Evolutionary conservation across 2,113 vertebrate genomes (phyloP).

Genomic region (Cervus canadensis): DNA sequence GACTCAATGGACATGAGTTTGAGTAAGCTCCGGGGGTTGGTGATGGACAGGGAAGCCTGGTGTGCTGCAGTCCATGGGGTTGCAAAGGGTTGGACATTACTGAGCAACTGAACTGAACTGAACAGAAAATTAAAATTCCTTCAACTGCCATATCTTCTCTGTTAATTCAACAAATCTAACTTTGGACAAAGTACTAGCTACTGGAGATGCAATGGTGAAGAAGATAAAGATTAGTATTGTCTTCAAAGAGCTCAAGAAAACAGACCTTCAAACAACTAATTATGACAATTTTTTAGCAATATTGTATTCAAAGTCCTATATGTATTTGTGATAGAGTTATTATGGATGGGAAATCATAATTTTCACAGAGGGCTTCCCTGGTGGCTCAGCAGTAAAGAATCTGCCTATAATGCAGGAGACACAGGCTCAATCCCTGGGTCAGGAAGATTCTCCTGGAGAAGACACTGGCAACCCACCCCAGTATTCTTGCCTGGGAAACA

Average conservation of each 20-base stretch:
- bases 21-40: not conserved
- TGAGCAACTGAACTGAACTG: not conserved
- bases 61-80: not conserved
- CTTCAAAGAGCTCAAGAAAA: not conserved
- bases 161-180: not conserved
- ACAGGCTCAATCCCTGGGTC: rapidly evolving
- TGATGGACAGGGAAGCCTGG: not conserved
- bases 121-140: not conserved
- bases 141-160: not conserved
- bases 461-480: not conserved
- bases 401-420: not conserved
- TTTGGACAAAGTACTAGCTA: not conserved
- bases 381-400: not conserved
- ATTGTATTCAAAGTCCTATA: not conserved
- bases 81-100: not conserved
- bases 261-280: not conserved
- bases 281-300: not conserved
- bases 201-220: not conserved
- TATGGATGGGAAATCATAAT: not conserved
- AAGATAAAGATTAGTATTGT: not conserved
- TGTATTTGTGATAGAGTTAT: not conserved
- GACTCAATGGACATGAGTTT: not conserved
- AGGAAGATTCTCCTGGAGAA: not conserved
- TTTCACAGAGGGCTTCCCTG: not conserved
- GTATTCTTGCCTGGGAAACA: not conserved